Conservation (phyloP, 1,140 invertebrate genomes). For the Cydia splendana region DNA sequence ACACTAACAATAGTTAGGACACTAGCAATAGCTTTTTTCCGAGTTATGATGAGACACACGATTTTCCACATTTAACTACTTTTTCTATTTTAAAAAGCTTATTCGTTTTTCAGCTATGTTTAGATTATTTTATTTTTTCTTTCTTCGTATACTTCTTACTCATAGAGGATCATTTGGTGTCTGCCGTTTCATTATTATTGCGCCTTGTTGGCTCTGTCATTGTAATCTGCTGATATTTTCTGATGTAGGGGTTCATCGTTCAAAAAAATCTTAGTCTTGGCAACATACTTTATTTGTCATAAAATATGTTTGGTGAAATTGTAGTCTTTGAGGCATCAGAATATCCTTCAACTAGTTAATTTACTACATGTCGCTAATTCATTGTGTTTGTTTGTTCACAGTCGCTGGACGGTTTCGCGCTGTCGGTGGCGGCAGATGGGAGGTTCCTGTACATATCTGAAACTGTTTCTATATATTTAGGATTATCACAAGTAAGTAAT, state of each 20-base stretch:
- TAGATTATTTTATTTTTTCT: not conserved
- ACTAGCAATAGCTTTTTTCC: slow-evolving; percentile 25
- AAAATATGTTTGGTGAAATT: too few species aligned
- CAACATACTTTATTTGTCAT: too few species aligned
- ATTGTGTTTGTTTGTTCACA: slow-evolving; percentile 80
- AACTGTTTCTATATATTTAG: slow-evolving; percentile 99
- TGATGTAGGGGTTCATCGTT: too few species aligned
- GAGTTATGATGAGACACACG: not conserved
- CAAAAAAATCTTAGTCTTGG: too few species aligned
- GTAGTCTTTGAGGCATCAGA: too few species aligned
- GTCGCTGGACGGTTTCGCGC: slow-evolving; percentile 97
- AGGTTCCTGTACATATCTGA: slow-evolving; percentile 99
- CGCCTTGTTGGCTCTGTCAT: too few species aligned
- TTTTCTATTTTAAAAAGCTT: not conserved
- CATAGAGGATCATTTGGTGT: too few species aligned
- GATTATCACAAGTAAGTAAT: slow-evolving; percentile 95
- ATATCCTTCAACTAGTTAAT: too few species aligned
- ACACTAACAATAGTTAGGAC: slow-evolving; percentile 12
- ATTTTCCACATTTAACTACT: slow-evolving; percentile 11
- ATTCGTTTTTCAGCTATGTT: not conserved
- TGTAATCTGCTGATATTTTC: too few species aligned
- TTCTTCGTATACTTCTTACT: not conserved
- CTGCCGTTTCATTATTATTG: too few species aligned
- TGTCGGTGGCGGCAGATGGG: slow-evolving; percentile 96
- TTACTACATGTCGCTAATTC: slow-evolving; percentile 10